phyloP scores from a whole-genome alignment of 2,888 invertebrate species.

The Oasisia sp. region DNA sequence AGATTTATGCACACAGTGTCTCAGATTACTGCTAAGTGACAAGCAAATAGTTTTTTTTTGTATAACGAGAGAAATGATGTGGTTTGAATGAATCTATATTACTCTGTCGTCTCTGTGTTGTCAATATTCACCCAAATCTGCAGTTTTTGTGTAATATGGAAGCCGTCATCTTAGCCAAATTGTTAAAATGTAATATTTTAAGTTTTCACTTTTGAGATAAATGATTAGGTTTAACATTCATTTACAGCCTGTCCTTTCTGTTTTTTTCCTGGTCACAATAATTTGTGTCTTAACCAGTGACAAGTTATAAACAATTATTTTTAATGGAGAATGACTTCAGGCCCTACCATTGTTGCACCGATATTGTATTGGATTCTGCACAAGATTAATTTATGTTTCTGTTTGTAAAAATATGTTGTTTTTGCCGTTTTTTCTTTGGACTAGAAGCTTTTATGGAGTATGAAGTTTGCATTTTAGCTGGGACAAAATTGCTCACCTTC shows the following conservation, averaged over 20 bases:
- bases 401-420: neutral
- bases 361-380: neutral
- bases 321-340: neutral
- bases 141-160: neutral
- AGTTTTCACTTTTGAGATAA: neutral
- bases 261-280: neutral
- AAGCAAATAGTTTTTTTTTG: neutral
- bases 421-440: neutral
- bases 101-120: neutral
- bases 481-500: neutral
- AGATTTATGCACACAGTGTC: neutral
- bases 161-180: neutral
- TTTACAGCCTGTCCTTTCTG: neutral
- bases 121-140: neutral
- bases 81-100: neutral
- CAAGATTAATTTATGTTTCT: neutral
- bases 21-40: neutral
- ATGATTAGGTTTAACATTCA: neutral
- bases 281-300: neutral
- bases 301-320: neutral
- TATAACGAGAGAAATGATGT: neutral
- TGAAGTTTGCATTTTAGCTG: conserved; percentile 6
- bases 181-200: neutral
- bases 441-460: neutral
- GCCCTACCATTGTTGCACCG: neutral